phyloP scores from a whole-genome alignment of 2,113 vertebrate species.

The Carassius carassius region DNA sequence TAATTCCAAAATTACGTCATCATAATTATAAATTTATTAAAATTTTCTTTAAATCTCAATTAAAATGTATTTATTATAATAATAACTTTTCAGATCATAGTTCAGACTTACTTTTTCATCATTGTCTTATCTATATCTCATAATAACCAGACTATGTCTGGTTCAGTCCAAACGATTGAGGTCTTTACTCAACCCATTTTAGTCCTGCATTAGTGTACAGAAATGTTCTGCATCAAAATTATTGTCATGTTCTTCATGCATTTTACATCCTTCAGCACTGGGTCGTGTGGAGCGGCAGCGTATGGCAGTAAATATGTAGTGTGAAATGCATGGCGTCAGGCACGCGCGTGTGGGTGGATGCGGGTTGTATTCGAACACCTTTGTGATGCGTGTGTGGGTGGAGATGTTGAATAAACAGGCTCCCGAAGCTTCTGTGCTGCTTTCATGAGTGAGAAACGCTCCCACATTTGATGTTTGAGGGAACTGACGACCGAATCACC shows the following conservation, averaged over 20 bases:
- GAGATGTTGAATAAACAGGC: constrained; percentile 55
- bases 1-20: background rate
- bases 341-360: constrained; percentile 45
- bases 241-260: background rate
- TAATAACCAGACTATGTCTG: background rate
- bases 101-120: too few relatives aligned
- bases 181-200: background rate
- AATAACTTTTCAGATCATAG: too few relatives aligned
- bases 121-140: too few relatives aligned
- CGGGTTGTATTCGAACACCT: constrained; percentile 41
- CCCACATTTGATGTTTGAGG: constrained; percentile 38
- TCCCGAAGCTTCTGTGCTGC: constrained; percentile 35
- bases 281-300: constrained; percentile 6
- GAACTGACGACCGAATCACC: constrained; percentile 24
- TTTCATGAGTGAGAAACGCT: constrained; percentile 31
- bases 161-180: background rate
- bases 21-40: too few relatives aligned
- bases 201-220: background rate
- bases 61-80: too few relatives aligned
- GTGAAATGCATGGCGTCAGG: constrained; percentile 20
- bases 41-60: background rate
- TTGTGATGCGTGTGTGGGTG: constrained; percentile 40
- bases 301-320: constrained; percentile 15
- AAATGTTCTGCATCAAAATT: constrained; percentile 1
- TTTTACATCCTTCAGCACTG: background rate